Evolutionary conservation across 2,113 vertebrate genomes (phyloP).

Genomic region (Centropus bengalensis): DNA sequence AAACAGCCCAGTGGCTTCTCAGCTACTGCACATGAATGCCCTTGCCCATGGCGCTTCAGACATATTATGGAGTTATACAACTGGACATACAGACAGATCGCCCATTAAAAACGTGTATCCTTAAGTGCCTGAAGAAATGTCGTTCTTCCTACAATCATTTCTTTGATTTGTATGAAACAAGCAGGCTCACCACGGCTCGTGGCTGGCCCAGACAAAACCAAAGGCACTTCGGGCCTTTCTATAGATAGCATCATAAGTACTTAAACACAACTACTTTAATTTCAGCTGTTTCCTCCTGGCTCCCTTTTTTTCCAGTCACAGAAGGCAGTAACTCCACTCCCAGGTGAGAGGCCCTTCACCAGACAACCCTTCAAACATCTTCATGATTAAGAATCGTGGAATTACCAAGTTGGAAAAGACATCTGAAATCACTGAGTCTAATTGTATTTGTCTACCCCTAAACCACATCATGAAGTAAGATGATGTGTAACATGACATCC

Average conservation of each 20-base stretch:
- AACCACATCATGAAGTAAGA: too few species aligned
- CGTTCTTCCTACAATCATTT: background rate
- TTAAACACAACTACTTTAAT: background rate
- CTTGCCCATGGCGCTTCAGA: background rate
- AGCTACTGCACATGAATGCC: background rate
- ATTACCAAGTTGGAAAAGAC: too few species aligned
- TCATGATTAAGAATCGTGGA: background rate
- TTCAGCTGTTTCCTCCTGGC: background rate
- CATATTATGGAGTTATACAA: background rate
- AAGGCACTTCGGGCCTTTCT: background rate
- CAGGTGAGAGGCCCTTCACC: background rate
- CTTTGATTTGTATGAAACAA: background rate
- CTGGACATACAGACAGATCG: background rate
- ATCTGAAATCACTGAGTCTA: too few species aligned
- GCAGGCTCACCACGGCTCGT: fast-evolving
- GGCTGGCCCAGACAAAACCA: background rate
- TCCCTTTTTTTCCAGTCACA: background rate
- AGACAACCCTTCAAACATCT: background rate
- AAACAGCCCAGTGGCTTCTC: background rate
- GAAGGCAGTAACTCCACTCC: background rate
- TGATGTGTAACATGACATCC: background rate
- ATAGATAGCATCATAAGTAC: background rate
- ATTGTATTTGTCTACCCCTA: too few species aligned
- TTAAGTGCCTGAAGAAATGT: background rate
- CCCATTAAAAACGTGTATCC: background rate